Evolutionary conservation across 2,888 invertebrate species (phyloP), one percentile per base, ranked within the genome.

Genomic region (Chorisops tibialis): DNA sequence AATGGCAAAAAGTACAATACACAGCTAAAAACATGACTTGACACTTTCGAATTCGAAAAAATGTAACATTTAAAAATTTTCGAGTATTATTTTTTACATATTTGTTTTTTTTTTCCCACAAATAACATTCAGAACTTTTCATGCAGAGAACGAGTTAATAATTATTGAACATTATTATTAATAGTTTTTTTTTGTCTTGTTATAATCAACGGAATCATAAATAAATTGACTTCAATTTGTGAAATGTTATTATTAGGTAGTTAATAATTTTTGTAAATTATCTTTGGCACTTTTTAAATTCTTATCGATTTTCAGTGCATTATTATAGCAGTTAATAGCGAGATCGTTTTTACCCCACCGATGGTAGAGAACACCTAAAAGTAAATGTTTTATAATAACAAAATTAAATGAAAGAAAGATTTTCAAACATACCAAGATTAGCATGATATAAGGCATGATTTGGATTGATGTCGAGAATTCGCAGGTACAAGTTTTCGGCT

Each of bases 311-410:
- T 82, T 78, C 56, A 96, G 79, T 12, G 95, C 92, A 70, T 82
- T 85, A 68, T 80, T 79, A 73, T 96, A 96, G 79, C 87, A 85
- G 66, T 81, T 75, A 71, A 87, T 83, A 1, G 96, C 96, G 69
- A 84, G 79, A 5, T 83, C 81, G 63, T 83, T 81, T 77, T 88
- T 92, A 66, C 88, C 88, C 93, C 93, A 94, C 19, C 93, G 86
- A 79, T 95, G 95, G 76, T 95, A 95, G n/a, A 96, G 80, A 18
- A 96, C 93, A 62, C 91, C 92, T 90, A 75, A 52, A 38, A 49
- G n/a, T 59, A 47, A 22, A 63, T 49, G 18, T 60, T 30, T 39
- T n/a, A n/a, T 41, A 9, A 41, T 41, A 41, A n/a, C 24, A 2
- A 45, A 18, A 45, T 24, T 22, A 41, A 41, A 14, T 41, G 1